Evolutionary conservation across 2,797 vertebrate species (phyloP).

Genomic region (Xiphophorus birchmanni): DNA sequence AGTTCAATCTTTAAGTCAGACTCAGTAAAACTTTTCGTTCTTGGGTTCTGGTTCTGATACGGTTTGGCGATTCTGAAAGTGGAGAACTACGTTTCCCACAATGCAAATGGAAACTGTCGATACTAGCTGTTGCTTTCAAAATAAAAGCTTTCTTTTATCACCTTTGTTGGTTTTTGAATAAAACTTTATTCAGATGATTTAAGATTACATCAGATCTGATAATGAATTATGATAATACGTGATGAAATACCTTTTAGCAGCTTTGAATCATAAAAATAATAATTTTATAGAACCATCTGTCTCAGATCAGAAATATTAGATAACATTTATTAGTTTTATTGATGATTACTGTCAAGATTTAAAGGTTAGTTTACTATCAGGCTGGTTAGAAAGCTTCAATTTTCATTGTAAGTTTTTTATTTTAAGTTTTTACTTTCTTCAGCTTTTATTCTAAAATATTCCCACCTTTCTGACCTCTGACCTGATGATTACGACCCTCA

Average conservation of each 20-base stretch:
- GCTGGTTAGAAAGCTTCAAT: background rate
- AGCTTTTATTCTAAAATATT: background rate
- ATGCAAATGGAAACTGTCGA: background rate
- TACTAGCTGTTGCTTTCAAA: background rate
- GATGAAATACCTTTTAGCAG: background rate
- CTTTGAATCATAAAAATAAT: background rate
- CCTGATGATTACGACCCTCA: background rate
- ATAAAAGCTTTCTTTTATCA: background rate
- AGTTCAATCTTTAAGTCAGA: background rate
- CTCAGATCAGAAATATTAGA: background rate
- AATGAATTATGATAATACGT: background rate
- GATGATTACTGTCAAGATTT: background rate
- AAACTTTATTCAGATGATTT: background rate
- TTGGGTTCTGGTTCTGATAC: background rate
- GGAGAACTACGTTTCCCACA: slow-evolving; percentile 5
- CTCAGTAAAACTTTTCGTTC: background rate
- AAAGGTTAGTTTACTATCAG: background rate
- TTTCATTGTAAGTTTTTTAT: background rate
- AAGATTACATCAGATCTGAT: background rate
- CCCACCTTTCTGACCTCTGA: background rate
- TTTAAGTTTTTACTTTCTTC: background rate
- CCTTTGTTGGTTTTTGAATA: background rate
- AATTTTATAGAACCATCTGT: background rate
- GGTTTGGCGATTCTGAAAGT: background rate
- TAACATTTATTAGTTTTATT: background rate